Percentiles rank a stretch among this genome's conserved stretches.
Conservation (phyloP, 1,140 invertebrate species). For the Pseudobourletiella spinata region DNA sequence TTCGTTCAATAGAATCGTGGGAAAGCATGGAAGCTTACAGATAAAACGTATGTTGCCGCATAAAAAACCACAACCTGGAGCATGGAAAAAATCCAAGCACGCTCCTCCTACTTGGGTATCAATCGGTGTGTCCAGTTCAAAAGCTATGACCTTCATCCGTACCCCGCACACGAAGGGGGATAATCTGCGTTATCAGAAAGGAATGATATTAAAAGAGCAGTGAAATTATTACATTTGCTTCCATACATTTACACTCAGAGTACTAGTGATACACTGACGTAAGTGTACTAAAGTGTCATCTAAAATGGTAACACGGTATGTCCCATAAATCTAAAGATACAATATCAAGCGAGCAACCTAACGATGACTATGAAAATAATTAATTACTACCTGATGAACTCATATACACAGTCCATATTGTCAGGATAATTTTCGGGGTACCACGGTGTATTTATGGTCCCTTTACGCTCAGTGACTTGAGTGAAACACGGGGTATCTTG, state of each 20-base stretch:
- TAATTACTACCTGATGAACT: constrained; percentile 42
- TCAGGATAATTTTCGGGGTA: constrained; percentile 39
- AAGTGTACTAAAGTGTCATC: too few relatives aligned
- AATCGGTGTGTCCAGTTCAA: constrained; percentile 38
- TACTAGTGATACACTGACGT: too few relatives aligned
- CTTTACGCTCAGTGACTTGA: constrained; percentile 38
- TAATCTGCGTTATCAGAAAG: constrained; percentile 36
- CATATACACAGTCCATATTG: constrained; percentile 41
- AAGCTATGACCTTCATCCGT: constrained; percentile 38
- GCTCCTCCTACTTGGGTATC: constrained; percentile 40
- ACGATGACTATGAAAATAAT: too few relatives aligned
- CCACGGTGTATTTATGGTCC: constrained; percentile 41
- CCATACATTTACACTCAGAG: too few relatives aligned
- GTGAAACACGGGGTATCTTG: constrained; percentile 38
- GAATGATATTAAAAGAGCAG: not conserved
- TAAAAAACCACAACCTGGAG: constrained; percentile 34
- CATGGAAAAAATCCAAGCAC: constrained; percentile 41
- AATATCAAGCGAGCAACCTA: too few relatives aligned
- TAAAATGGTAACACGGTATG: too few relatives aligned
- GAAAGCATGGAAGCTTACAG: too few relatives aligned
- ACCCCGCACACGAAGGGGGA: constrained; percentile 40
- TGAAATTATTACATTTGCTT: not conserved
- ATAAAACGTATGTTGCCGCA: constrained; percentile 20
- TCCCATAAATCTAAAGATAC: too few relatives aligned
- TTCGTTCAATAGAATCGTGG: too few relatives aligned